Percentiles rank a stretch among this genome's conserved stretches.
phyloP scores from a whole-genome alignment of 2,888 invertebrate genomes.

The Adelphocoris suturalis region DNA sequence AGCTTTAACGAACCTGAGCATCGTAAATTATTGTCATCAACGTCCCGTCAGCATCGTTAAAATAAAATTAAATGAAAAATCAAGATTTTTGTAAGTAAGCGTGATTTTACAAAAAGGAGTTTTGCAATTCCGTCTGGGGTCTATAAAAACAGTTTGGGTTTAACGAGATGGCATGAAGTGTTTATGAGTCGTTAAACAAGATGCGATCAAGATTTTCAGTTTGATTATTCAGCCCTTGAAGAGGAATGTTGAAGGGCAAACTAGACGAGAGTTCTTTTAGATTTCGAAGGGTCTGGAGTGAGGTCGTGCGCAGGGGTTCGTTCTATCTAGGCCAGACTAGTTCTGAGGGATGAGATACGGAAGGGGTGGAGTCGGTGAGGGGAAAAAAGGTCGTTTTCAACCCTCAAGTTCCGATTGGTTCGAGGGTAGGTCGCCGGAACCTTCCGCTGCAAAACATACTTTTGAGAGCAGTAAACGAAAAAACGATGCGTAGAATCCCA shows the following conservation, averaged over 20 bases:
- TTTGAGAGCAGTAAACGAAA: too few species aligned
- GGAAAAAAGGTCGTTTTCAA: neutral
- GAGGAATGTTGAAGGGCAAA: conserved; percentile 5
- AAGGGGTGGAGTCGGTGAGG: neutral
- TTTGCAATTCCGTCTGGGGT: neutral
- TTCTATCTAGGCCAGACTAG: neutral
- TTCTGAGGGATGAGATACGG: neutral
- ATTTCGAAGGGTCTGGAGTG: neutral
- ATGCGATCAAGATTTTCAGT: neutral
- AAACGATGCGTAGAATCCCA: too few species aligned
- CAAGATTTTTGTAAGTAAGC: neutral
- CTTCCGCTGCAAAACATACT: neutral
- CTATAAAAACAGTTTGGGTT: neutral
- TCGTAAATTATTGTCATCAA: neutral
- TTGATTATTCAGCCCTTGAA: neutral
- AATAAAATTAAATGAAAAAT: neutral
- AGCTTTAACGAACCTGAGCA: neutral
- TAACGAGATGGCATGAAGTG: neutral
- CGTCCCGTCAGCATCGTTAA: neutral
- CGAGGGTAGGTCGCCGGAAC: neutral
- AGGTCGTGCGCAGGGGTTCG: neutral
- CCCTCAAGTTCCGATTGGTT: conserved; percentile 21
- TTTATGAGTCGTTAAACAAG: conserved; percentile 1
- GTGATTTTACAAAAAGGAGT: neutral
- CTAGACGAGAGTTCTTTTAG: neutral